Evolutionary conservation across 2,888 invertebrate species (phyloP).

Genomic region (Xanthia togata): DNA sequence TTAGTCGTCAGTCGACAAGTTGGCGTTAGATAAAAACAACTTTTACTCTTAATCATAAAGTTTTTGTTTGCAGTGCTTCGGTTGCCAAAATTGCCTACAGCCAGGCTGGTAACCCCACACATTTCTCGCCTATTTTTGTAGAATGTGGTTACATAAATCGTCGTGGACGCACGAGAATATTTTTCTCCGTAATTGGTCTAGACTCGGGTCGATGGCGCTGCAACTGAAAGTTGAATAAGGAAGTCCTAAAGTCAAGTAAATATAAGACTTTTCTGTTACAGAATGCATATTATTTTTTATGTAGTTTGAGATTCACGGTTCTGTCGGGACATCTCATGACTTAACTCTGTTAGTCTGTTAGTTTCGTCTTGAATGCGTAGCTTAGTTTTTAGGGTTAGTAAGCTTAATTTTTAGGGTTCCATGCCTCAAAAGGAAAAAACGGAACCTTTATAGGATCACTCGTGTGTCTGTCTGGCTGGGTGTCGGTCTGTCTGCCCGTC

Average conservation of each 20-base stretch:
- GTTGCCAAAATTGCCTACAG: constrained; percentile 58
- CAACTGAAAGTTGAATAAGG: constrained; percentile 21
- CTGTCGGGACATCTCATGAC: accelerated
- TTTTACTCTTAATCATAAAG: constrained; percentile 61
- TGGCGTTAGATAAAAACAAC: constrained; percentile 60
- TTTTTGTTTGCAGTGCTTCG: constrained; percentile 53
- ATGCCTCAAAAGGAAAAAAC: no score
- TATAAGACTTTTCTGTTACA: background rate
- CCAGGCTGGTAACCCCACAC: constrained; percentile 32
- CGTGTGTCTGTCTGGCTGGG: no score
- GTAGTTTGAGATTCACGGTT: background rate
- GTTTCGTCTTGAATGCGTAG: background rate
- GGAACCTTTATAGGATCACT: no score
- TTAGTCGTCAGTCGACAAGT: constrained; percentile 52
- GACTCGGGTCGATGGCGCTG: constrained; percentile 21
- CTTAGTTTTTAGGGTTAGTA: no score
- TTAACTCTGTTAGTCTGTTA: background rate
- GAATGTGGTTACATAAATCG: constrained; percentile 55
- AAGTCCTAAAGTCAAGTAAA: background rate
- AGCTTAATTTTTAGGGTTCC: background rate
- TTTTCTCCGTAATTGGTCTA: constrained; percentile 46
- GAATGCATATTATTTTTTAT: background rate
- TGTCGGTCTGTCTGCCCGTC: no score
- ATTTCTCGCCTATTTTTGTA: constrained; percentile 45
- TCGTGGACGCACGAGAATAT: constrained; percentile 31